Percentiles rank a stretch among this genome's conserved stretches.
Evolutionary conservation across 2,797 vertebrate species (phyloP).

Genomic region (Pangasius larnaudii): DNA sequence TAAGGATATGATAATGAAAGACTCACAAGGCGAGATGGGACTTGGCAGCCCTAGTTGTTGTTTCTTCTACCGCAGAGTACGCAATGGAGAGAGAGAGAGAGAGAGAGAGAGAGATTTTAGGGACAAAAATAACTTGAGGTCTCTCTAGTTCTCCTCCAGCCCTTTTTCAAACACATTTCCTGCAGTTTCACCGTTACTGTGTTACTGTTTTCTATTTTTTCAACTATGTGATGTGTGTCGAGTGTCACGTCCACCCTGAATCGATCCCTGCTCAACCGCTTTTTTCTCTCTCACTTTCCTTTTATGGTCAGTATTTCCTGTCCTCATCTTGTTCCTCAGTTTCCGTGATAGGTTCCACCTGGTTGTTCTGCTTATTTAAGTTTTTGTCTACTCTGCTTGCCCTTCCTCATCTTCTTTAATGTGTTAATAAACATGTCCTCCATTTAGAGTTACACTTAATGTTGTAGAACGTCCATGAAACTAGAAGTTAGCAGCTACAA

Average conservation of each 20-base stretch:
- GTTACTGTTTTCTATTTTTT: neutral
- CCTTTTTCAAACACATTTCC: neutral
- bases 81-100: neutral
- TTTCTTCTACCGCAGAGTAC: neutral
- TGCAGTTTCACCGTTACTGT: neutral
- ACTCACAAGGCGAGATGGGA: constrained; percentile 1
- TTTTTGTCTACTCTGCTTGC: neutral
- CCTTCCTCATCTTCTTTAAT: neutral
- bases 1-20: constrained; percentile 17
- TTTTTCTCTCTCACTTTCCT: neutral
- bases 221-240: neutral
- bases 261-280: neutral
- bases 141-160: neutral
- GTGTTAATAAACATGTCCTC: neutral
- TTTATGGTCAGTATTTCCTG: neutral
- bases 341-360: neutral
- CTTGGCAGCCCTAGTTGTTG: neutral
- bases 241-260: neutral
- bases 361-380: neutral
- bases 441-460: neutral
- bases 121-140: neutral
- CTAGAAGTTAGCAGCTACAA: neutral
- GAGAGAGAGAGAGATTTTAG: neutral
- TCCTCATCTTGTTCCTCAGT: neutral
- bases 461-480: neutral